Conservation (phyloP, 2,113 vertebrate species). For the Silurus asotus region DNA sequence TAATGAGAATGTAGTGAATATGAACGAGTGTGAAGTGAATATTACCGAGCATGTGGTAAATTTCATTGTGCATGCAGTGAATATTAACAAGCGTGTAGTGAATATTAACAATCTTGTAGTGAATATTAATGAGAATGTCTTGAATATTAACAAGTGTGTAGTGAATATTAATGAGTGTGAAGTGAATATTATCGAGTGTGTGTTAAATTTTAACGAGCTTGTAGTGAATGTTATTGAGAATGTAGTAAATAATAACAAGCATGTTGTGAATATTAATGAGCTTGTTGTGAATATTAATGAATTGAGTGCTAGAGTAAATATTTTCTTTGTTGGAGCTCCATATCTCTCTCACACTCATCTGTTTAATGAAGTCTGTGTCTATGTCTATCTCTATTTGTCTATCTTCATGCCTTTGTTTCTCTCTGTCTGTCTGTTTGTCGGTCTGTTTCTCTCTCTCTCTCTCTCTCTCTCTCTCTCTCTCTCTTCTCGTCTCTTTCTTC, state of each 20-base stretch:
- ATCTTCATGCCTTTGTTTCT: neutral
- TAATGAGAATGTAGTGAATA: too few species aligned
- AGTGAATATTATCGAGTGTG: neutral
- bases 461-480: neutral
- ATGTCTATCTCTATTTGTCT: neutral
- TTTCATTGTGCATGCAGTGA: neutral
- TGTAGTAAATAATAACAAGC: too few species aligned
- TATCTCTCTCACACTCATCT: neutral
- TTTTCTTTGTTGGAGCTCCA: neutral
- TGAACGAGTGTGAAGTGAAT: too few species aligned
- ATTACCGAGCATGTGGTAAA: neutral
- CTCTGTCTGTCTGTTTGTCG: neutral
- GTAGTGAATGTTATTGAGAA: too few species aligned
- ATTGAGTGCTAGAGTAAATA: neutral
- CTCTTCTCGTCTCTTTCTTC: neutral
- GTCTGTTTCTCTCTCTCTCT: neutral
- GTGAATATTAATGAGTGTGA: neutral
- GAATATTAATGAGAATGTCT: neutral
- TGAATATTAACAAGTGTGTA: neutral
- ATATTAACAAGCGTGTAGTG: neutral
- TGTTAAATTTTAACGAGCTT: neutral
- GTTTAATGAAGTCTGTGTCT: neutral
- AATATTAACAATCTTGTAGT: neutral
- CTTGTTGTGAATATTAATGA: too few species aligned
- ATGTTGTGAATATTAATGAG: too few species aligned